Conservation (phyloP, 2,888 invertebrate genomes). For the Acleris sparsana region DNA sequence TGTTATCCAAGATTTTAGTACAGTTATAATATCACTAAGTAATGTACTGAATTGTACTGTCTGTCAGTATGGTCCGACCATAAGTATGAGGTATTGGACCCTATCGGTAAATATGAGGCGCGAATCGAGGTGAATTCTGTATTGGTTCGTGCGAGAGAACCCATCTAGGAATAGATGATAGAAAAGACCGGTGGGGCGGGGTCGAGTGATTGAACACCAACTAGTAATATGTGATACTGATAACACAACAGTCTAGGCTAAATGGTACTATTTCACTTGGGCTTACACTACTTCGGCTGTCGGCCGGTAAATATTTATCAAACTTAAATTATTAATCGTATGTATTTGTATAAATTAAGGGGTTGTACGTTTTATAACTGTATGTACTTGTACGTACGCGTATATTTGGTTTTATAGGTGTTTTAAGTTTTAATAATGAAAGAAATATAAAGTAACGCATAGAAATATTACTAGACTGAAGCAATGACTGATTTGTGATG, state of each 20-base stretch:
- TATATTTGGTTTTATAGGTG: slow-evolving; percentile 30
- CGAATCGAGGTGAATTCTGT: no score
- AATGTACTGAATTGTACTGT: background rate
- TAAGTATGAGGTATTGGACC: background rate
- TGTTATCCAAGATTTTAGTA: no score
- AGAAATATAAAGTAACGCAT: slow-evolving; percentile 44
- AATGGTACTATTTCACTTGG: slow-evolving; percentile 20
- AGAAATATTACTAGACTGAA: slow-evolving; percentile 71
- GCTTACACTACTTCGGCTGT: slow-evolving; percentile 15
- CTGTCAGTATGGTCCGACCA: background rate
- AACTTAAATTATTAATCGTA: slow-evolving; percentile 20
- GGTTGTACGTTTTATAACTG: slow-evolving; percentile 25
- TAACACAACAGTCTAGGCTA: slow-evolving; percentile 47
- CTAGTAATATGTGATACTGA: slow-evolving; percentile 49
- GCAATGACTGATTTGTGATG: slow-evolving; percentile 75
- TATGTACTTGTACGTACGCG: slow-evolving; percentile 15
- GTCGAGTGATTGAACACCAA: slow-evolving; percentile 60
- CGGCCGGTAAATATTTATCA: slow-evolving; percentile 11
- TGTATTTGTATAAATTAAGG: slow-evolving; percentile 28
- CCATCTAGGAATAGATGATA: background rate
- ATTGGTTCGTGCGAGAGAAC: no score
- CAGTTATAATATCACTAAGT: no score
- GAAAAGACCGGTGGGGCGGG: slow-evolving; percentile 42
- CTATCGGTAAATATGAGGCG: background rate
- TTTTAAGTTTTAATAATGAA: slow-evolving; percentile 37